A percentile compares a stretch with the other conserved stretches of the same genome.
phyloP scores from a whole-genome alignment of 1,140 invertebrate genomes.

The Sycophaga agraensis region DNA sequence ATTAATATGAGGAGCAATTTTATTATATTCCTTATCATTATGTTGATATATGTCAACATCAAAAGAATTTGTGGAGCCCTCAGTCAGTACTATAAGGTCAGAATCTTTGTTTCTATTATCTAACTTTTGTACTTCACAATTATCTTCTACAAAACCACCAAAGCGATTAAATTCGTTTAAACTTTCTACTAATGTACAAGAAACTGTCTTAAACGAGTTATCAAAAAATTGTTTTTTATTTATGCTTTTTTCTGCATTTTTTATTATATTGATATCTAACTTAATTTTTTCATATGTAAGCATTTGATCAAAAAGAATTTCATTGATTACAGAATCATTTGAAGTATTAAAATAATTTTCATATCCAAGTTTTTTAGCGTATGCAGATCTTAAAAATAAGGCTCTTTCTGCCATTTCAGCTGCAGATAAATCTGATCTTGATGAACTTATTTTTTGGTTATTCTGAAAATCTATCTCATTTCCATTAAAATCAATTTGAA shows the following conservation, averaged over 20 bases:
- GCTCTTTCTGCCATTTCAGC: constrained; percentile 18
- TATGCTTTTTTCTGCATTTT: background rate
- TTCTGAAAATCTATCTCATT: constrained; percentile 18
- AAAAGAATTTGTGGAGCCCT: background rate
- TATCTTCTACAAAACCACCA: constrained; percentile 21
- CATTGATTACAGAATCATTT: constrained; percentile 22
- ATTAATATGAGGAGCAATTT: background rate
- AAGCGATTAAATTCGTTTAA: constrained; percentile 27
- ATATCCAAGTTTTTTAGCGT: constrained; percentile 19
- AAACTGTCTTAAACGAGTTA: constrained; percentile 10
- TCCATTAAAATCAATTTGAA: constrained; percentile 16
- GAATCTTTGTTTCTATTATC: background rate
- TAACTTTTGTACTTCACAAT: background rate
- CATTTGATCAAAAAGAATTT: constrained; percentile 15
- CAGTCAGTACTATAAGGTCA: background rate
- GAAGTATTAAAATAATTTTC: constrained; percentile 27
- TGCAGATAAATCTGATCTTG: constrained; percentile 4
- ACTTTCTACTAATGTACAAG: constrained; percentile 24
- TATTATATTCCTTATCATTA: background rate
- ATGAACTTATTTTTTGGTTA: constrained; percentile 1
- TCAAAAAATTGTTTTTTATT: background rate
- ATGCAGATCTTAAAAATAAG: constrained; percentile 13
- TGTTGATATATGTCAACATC: background rate
- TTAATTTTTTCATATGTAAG: constrained; percentile 7
- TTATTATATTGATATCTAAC: constrained; percentile 6